Evolutionary conservation across 2,797 vertebrate species (phyloP), one percentile per base, ranked within the genome.

Genomic region (Tamandua tetradactyla): DNA sequence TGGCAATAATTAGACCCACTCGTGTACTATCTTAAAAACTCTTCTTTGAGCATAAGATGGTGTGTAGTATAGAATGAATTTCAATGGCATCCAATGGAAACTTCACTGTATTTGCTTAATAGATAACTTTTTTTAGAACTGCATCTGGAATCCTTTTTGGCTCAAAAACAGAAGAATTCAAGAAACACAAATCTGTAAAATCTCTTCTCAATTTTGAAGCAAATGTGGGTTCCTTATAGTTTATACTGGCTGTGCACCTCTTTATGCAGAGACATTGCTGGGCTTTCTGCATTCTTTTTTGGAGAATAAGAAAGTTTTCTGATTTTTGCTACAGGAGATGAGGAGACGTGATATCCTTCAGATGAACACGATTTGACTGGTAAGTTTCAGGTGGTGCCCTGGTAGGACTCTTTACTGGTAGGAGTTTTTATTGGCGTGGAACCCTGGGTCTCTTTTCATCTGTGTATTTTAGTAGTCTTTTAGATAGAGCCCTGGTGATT

Each of bases 101-200:
- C 98, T 97, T 99, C 98, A 7, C 98, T 98, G 90, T 98, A 99
- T 94, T 99, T 98, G 42, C 98, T 98, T 59, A 98, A 95, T 0
- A 96, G 78, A 83, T 96, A 87, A 94, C 97, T 96, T 97, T 98
- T 44, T 47, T 93, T 8, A 4, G 99, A 98, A 22, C 0, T 95
- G 23, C 35, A 7, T 6, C 64, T 97, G 6, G 1, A 0, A 0
- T 92, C 97, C 20, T 98, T 98, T 72, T 98, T 91, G 98, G 95
- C 96, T 99, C 99, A 97, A 99, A 99, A 98, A 99, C 96, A 5
- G 99, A 99, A 42, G 99, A 99, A 91, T 97, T 78, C 96, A 99
- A 98, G 97, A 99, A 99, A 94, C 98, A 96, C 13, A 98, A 85
- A 96, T 99, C 99, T 82, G 99, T 99, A 97, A 98, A 99, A 35